These are phyloP conservation scores for Callimorpha dominula DNA, from an alignment of 2,888 invertebrate genomes.

Conservation along the genomic window DNA sequence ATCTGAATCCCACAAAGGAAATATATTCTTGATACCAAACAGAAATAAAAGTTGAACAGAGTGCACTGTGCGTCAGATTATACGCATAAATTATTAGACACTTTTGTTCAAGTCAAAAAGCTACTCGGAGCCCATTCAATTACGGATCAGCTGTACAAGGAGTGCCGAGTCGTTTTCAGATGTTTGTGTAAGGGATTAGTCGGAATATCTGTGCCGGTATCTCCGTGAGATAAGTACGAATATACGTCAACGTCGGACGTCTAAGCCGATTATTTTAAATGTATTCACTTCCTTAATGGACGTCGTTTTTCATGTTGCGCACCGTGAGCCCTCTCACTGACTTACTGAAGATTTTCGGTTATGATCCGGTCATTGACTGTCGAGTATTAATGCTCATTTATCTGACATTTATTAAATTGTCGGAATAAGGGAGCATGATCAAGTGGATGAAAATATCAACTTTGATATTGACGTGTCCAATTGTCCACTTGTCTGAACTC, in stretches of 20 bases:
- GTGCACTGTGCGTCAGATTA: constrained; percentile 82
- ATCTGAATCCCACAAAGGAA: constrained; percentile 77
- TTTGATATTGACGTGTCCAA: constrained; percentile 55
- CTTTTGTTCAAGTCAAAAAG: constrained; percentile 84
- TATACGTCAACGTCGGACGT: constrained; percentile 87
- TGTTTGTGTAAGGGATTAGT: constrained; percentile 86
- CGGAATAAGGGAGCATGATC: constrained; percentile 58
- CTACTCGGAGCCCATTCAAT: constrained; percentile 81
- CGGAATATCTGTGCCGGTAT: constrained; percentile 85
- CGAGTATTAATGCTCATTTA: constrained; percentile 75
- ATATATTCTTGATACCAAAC: constrained; percentile 74
- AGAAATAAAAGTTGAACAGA: constrained; percentile 72
- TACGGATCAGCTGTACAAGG: constrained; percentile 81
- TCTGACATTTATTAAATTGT: constrained; percentile 77
- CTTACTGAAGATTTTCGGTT: constrained; percentile 85
- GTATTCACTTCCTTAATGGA: constrained; percentile 87
- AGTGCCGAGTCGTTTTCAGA: constrained; percentile 85
- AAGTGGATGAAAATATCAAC: constrained; percentile 57
- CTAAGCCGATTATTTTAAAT: constrained; percentile 87
- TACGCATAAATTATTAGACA: constrained; percentile 85
- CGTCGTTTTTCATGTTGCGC: constrained; percentile 83
- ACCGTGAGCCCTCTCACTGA: constrained; percentile 73
- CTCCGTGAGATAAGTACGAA: constrained; percentile 86
- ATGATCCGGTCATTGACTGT: constrained; percentile 86
- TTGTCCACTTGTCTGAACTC: constrained; percentile 32